Evolutionary conservation across 2,888 invertebrate genomes (phyloP), one percentile per base, ranked within the genome.

Genomic region (Thyatira batis): DNA sequence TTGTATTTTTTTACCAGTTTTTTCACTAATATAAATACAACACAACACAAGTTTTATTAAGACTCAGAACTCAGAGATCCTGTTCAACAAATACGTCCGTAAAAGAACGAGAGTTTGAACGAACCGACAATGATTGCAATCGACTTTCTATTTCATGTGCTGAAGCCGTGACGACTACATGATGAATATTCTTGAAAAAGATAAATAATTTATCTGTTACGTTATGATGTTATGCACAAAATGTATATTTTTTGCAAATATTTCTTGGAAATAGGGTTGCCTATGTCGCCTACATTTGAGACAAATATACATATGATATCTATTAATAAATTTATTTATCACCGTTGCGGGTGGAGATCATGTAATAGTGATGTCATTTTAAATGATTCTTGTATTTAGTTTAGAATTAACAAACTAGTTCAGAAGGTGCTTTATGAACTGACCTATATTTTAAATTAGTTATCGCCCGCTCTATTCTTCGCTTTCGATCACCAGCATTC

Each of bases 111-210:
- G 52, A 52, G 53, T 43, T 67, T 69, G 65, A 71, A 57, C 62
- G 64, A 65, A 69, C 73, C 71, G 64, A 69, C 66, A 74, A 71
- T 70, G 71, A 74, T 77, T 61, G 65, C 70, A 68, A 71, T 75
- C 67, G 69, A 82, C 85, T 87, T 86, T 87, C 86, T 82, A 84
- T 85, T 85, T 85, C 82, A 80, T 69, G 75, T 71, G 77, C 76
- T 70, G 68, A 69, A 68, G 65, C 77, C 78, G 79, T 82, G 76
- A 77, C 77, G 73, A 69, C 66, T 72, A 63, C 57, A 61, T 67
- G 63, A 66, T 69, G 63, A 71, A 71, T 72, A 71, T 62, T 67
- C 61, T 62, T 67, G 8, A 39, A 39, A 48, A 48, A 27, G 27
- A 27, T 48, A 27, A 28, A 48, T 48, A 11, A 48, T 48, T 48